Evolutionary conservation across 2,113 vertebrate species (phyloP), one percentile per base, ranked within the genome.

Genomic region (Mesitornis unicolor): DNA sequence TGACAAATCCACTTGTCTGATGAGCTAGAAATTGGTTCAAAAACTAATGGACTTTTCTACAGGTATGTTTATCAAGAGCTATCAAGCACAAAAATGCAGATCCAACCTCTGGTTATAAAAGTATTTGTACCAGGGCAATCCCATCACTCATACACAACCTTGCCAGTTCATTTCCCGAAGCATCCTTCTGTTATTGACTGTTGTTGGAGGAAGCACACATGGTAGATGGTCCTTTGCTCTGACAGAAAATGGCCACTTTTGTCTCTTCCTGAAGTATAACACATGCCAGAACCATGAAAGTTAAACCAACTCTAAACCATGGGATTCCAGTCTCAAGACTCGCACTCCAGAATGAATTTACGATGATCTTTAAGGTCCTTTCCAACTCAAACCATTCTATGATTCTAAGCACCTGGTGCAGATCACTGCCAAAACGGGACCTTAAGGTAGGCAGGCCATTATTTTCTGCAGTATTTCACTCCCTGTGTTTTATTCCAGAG

Each of bases 361-460:
- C 29, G n/a, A n/a, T n/a, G n/a, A n/a, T n/a, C n/a, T n/a, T n/a
- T n/a, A n/a, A n/a, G n/a, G n/a, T n/a, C n/a, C n/a, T n/a, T n/a
- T n/a, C n/a, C n/a, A n/a, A n/a, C n/a, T n/a, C n/a, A n/a, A n/a
- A n/a, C n/a, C n/a, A n/a, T n/a, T n/a, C n/a, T n/a, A n/a, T n/a
- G n/a, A n/a, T n/a, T n/a, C 47, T 14, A 77, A 61, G 14, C 19
- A 85, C 22, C 19, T n/a, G 12, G 13, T 57, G 61, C 0, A 0
- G 22, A 69, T 51, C 57, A 53, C 45, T 31, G 38, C 16, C 76
- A 70, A 80, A 76, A 93, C 76, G 13, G 6, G 21, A 81, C 50
- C 11, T 77, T 29, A 53, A 74, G 18, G 10, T 48, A 81, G 33
- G 12, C 2, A 61, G 59, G 61, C 38, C n/a, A 51, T 54, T 2